phyloP scores from a whole-genome alignment of 2,113 vertebrate species.

The Chaetodon auriga region DNA sequence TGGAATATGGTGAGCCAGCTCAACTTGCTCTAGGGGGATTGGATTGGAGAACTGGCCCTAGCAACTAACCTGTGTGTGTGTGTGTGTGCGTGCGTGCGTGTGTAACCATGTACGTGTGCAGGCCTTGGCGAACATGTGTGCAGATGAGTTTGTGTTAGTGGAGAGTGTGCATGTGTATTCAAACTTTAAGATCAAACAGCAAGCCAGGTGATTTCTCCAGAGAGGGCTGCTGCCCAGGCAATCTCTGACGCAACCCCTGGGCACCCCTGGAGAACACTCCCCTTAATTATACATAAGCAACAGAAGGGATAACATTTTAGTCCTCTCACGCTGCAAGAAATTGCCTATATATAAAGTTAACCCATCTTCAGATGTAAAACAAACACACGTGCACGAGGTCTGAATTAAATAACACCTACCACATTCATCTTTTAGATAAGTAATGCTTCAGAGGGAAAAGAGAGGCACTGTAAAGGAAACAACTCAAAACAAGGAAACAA shows the following conservation, averaged over 20 bases:
- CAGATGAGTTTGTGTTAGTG: conserved; percentile 45
- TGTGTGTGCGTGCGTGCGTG: conserved; percentile 16
- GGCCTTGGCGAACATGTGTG: conserved; percentile 29
- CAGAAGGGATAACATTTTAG: conserved; percentile 78
- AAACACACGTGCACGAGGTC: conserved; percentile 52
- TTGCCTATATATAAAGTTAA: conserved; percentile 63
- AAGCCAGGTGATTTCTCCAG: conserved; percentile 78
- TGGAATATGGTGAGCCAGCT: conserved; percentile 74
- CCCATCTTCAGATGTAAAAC: conserved; percentile 60
- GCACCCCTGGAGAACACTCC: conserved; percentile 70
- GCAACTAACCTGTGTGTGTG: conserved; percentile 65
- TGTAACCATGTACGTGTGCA: neutral
- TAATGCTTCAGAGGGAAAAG: conserved; percentile 30
- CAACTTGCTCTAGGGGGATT: conserved; percentile 66
- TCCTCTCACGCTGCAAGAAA: conserved; percentile 66
- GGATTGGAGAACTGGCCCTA: conserved; percentile 63
- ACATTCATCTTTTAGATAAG: conserved; percentile 34
- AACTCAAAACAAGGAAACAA: conserved; percentile 58
- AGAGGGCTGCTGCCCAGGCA: conserved; percentile 75
- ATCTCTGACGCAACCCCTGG: conserved; percentile 76
- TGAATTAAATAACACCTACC: conserved; percentile 37
- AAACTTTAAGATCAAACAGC: conserved; percentile 72
- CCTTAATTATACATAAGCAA: conserved; percentile 80
- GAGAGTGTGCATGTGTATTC: conserved; percentile 59
- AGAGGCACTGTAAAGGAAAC: conserved; percentile 23